Evolutionary conservation across 2,888 invertebrate genomes (phyloP).

Genomic region (Arge pagana): DNA sequence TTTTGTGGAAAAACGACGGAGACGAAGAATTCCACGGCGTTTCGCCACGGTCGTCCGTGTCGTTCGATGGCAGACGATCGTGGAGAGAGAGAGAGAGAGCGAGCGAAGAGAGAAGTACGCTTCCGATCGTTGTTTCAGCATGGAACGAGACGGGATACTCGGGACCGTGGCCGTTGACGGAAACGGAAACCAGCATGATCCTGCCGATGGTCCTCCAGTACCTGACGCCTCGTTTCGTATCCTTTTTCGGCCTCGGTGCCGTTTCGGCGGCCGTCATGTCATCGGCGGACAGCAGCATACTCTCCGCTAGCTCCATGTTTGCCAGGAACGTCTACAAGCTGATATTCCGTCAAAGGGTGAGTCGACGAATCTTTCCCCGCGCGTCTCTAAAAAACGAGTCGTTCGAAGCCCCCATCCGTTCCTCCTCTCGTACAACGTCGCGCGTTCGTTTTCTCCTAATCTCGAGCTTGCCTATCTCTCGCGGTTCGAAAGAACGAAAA

Average conservation of each 20-base stretch:
- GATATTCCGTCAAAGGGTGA: slow-evolving; percentile 89
- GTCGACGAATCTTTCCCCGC: slow-evolving; percentile 38
- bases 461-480: too few relatives aligned
- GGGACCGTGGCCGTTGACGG: slow-evolving; percentile 75
- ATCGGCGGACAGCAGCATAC: slow-evolving; percentile 96
- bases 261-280: slow-evolving; percentile 99
- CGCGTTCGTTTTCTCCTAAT: background rate
- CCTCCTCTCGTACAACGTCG: background rate
- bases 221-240: slow-evolving; percentile 92
- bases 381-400: background rate
- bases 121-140: slow-evolving; percentile 63
- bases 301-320: slow-evolving; percentile 99
- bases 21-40: background rate
- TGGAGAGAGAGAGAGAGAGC: too few relatives aligned
- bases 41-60: background rate
- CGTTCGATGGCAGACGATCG: background rate
- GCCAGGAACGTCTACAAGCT: slow-evolving; percentile 98
- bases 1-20: too few relatives aligned
- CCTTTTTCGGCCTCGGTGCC: slow-evolving; percentile 97
- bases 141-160: slow-evolving; percentile 94
- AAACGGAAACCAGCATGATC: slow-evolving; percentile 88
- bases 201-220: slow-evolving; percentile 96
- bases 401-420: background rate
- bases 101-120: background rate
- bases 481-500: too few relatives aligned